A percentile compares a stretch with the other conserved stretches of the same genome.
Evolutionary conservation across 1,140 invertebrate species (phyloP).

Genomic region (Camponotus floridanus): DNA sequence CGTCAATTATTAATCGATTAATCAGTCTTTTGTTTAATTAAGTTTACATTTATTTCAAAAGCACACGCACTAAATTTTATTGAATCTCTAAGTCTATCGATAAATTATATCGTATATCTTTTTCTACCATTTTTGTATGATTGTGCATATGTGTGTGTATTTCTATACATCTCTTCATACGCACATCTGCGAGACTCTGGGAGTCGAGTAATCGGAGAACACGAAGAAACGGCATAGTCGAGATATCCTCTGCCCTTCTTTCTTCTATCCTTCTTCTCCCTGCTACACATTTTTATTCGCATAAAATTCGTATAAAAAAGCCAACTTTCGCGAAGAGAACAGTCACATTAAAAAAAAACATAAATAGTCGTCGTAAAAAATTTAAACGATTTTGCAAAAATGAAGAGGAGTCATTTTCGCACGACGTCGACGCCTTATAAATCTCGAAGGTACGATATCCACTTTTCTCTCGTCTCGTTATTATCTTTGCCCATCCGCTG

Average conservation of each 20-base stretch:
- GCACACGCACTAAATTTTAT: conserved; percentile 1
- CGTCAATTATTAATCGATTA: conserved; percentile 39
- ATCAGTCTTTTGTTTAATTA: conserved; percentile 9
- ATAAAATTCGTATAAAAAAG: conserved; percentile 47
- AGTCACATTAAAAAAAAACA: conserved; percentile 16
- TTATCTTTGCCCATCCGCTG: conserved; percentile 76
- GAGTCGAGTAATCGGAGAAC: conserved; percentile 68
- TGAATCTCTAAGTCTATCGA: conserved; percentile 42
- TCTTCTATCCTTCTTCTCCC: conserved; percentile 40
- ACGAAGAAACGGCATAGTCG: conserved; percentile 37
- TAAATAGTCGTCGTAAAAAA: not conserved
- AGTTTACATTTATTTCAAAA: conserved; percentile 18
- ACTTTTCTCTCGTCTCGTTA: conserved; percentile 12
- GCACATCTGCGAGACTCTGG: conserved; percentile 41
- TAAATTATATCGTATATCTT: conserved; percentile 31
- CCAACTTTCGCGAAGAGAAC: conserved; percentile 17
- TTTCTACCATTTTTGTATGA: conserved; percentile 22
- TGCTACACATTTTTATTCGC: conserved; percentile 51
- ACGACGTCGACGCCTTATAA: conserved; percentile 62
- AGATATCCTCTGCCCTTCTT: conserved; percentile 34
- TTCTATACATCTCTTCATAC: not conserved
- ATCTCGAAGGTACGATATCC: conserved; percentile 45
- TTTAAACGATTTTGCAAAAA: conserved; percentile 12
- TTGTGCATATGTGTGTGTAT: conserved; percentile 28
- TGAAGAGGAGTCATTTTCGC: conserved; percentile 63